These are phyloP conservation scores for Rhopalosiphum nymphaeae DNA, from an alignment of 2,888 invertebrate species.

Conservation along the genomic window DNA sequence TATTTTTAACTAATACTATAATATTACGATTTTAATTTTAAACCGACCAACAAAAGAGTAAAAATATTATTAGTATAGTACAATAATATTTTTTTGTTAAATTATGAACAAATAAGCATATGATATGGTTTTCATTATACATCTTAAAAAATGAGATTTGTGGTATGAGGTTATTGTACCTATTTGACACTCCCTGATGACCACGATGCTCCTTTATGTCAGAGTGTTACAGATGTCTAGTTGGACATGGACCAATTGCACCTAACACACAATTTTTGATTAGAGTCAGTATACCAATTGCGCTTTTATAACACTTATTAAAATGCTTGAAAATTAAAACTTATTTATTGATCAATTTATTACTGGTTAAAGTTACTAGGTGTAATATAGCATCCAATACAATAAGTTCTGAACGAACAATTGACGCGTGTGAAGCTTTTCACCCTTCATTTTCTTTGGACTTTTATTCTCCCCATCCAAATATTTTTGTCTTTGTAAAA, in stretches of 20 bases:
- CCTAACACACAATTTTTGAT: too few relatives aligned
- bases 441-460: background rate
- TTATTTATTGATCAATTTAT: too few relatives aligned
- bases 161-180: background rate
- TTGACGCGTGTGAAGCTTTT: background rate
- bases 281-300: too few relatives aligned
- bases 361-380: too few relatives aligned
- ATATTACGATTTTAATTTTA: background rate
- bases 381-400: background rate
- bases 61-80: background rate
- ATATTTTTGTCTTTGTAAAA: background rate
- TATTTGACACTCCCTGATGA: background rate
- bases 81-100: background rate
- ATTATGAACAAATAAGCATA: background rate
- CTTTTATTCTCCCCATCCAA: background rate
- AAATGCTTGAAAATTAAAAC: too few relatives aligned
- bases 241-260: too few relatives aligned
- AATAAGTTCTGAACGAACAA: background rate
- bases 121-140: background rate
- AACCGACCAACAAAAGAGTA: background rate
- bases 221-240: background rate
- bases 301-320: too few relatives aligned
- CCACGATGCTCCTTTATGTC: background rate
- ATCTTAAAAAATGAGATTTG: background rate
- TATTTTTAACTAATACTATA: background rate